Evolutionary conservation across 2,888 invertebrate genomes (phyloP).

Genomic region (Eupithecia exiguata): DNA sequence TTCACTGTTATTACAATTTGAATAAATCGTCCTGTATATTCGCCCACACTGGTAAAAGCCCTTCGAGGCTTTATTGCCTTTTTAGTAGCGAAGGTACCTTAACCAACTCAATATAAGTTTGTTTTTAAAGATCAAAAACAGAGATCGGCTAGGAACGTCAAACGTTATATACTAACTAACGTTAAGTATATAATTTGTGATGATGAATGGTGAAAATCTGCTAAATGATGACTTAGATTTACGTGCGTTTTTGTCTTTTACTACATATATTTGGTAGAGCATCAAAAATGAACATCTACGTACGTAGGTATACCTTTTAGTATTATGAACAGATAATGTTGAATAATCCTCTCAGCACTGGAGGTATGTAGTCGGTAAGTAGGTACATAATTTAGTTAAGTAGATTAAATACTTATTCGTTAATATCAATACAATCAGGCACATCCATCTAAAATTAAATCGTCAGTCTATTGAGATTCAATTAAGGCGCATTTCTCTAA

Average conservation of each 20-base stretch:
- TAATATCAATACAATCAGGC: conserved; percentile 30
- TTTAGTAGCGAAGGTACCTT: background rate
- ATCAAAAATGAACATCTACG: background rate
- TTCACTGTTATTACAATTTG: background rate
- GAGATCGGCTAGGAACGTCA: conserved; percentile 10
- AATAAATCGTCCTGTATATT: background rate
- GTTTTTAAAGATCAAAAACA: conserved; percentile 17
- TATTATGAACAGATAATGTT: background rate
- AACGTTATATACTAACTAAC: background rate
- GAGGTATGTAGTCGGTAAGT: background rate
- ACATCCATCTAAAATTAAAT: conserved; percentile 34
- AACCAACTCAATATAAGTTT: conserved; percentile 5
- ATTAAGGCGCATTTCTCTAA: conserved; percentile 35
- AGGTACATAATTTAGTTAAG: background rate
- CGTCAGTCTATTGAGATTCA: conserved; percentile 48
- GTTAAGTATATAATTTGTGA: conserved; percentile 5
- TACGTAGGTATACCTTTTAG: background rate
- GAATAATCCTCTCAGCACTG: background rate
- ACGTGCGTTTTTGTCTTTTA: background rate
- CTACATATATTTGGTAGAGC: background rate
- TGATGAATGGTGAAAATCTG: background rate
- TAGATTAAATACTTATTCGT: background rate
- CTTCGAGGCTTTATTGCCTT: background rate
- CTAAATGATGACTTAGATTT: background rate
- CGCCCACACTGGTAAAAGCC: background rate